Base-by-base conservation (phyloP, 2,888 invertebrate genomes). In the Leptinotarsa rubiginosa region DNA sequence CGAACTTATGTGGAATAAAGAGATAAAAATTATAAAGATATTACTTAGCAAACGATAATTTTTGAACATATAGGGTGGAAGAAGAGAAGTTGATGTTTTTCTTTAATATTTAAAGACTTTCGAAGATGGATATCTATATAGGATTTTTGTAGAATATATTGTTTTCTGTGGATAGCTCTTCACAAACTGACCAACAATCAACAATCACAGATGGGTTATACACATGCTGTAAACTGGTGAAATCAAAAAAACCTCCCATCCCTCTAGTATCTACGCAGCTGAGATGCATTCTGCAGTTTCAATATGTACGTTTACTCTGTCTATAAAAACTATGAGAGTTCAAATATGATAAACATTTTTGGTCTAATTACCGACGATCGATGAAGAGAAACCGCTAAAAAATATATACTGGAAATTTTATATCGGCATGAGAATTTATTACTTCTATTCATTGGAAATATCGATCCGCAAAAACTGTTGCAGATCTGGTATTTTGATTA, bases 401-500 rank as follows among this genome's bases (percentile, higher is more conserved):
- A 68, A 64, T 54, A 16, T 20, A 52, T 56, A 65, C 41, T 41
- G n/a, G 47, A 49, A 73, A 64, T 56, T 65, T 52, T 69, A 47
- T 56, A 69, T 73, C 49, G 65, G 56, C 64, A 65, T 25, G 65
- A 69, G 18, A 54, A 69, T 73, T 73, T 64, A 69, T 62, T n/a
- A 20, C 62, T 62, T n/a, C n/a, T 31, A 62, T 62, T 62, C 62
- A 62, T 62, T 62, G 62, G 62, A 62, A 62, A 62, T 31, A 41
- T n/a, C 16, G 62, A 16, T n/a, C n/a, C n/a, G 62, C 62, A 62
- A 62, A 62, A 62, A 62, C 16, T 16, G 7, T 16, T 31, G 41
- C 41, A 65, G 65, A 41, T 41, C 69, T 73, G 56, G 73, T 73
- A 69, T 73, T 62, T 65, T 52, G 68, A 73, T 69, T 64, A 70